Evolutionary conservation across 2,888 invertebrate genomes (phyloP).

Genomic region (Spodoptera littoralis): DNA sequence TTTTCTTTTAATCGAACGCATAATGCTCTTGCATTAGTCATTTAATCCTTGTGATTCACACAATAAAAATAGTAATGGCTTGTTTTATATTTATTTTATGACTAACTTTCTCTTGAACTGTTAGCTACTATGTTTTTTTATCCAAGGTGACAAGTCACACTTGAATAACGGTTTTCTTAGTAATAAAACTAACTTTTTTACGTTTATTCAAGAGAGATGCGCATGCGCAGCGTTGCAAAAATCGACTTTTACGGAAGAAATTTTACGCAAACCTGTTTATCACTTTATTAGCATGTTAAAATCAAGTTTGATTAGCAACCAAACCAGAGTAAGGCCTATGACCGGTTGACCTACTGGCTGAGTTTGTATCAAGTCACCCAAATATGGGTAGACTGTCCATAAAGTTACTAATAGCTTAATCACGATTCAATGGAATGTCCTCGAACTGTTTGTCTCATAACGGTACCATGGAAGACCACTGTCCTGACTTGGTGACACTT

Average conservation of each 20-base stretch:
- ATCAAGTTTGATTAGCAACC: slow-evolving; percentile 9
- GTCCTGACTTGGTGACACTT: too few species aligned
- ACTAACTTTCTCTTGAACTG: slow-evolving; percentile 27
- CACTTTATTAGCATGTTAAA: too few species aligned
- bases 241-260: too few species aligned
- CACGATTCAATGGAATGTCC: slow-evolving; percentile 22
- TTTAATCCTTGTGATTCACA: slow-evolving; percentile 13
- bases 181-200: too few species aligned
- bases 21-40: slow-evolving; percentile 16
- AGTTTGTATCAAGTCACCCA: slow-evolving; percentile 24
- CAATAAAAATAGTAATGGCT: slow-evolving; percentile 23
- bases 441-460: slow-evolving; percentile 5
- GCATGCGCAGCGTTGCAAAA: too few species aligned
- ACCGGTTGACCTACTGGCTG: slow-evolving; percentile 35
- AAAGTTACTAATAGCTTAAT: slow-evolving; percentile 29
- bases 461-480: slow-evolving; percentile 15
- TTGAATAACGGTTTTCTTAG: too few species aligned
- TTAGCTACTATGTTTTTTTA: too few species aligned
- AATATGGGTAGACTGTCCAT: slow-evolving; percentile 15
- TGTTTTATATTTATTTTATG: slow-evolving; percentile 30
- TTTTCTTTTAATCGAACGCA: slow-evolving; percentile 5
- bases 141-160: too few species aligned
- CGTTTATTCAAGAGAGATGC: too few species aligned
- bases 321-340: slow-evolving; percentile 35
- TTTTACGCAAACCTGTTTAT: too few species aligned